A percentile compares a stretch with the other conserved stretches of the same genome.
These are phyloP conservation scores for Gopherus evgoodei DNA, from an alignment of 2,113 vertebrate species.

Conservation along the genomic window DNA sequence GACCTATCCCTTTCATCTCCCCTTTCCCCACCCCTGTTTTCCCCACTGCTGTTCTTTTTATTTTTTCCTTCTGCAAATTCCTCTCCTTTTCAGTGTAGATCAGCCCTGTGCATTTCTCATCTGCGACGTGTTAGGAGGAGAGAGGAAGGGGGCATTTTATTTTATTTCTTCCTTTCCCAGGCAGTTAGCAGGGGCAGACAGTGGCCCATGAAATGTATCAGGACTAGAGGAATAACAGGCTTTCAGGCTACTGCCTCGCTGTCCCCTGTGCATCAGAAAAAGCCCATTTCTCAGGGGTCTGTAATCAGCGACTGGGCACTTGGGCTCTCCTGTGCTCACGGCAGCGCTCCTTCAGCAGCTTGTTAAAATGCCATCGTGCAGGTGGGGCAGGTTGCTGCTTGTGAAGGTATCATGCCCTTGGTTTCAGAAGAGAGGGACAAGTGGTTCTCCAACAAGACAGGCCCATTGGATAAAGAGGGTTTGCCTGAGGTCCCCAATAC, in stretches of 20 bases:
- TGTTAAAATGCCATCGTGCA: neutral
- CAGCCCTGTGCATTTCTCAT: slow-evolving; percentile 7
- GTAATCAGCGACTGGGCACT: neutral
- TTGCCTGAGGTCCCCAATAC: neutral
- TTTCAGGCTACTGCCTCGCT: fast-evolving
- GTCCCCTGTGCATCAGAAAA: neutral
- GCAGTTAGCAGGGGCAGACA: fast-evolving
- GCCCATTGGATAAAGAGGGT: neutral
- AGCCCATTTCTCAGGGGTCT: neutral
- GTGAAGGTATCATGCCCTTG: neutral
- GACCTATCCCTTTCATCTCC: slow-evolving; percentile 28
- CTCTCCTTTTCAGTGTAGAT: slow-evolving; percentile 46
- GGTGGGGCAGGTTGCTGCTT: fast-evolving
- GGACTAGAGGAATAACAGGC: neutral
- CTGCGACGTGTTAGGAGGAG: neutral
- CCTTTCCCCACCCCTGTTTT: neutral
- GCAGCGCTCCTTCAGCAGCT: fast-evolving
- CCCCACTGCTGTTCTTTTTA: neutral
- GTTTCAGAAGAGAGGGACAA: neutral
- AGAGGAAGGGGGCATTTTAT: fast-evolving
- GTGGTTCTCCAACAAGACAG: neutral
- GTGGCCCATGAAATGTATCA: neutral
- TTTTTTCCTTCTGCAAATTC: neutral
- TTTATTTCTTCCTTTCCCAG: neutral
- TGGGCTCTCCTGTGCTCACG: neutral